phyloP scores from a whole-genome alignment of 2,797 vertebrate species.

The Oreochromis grahami region DNA sequence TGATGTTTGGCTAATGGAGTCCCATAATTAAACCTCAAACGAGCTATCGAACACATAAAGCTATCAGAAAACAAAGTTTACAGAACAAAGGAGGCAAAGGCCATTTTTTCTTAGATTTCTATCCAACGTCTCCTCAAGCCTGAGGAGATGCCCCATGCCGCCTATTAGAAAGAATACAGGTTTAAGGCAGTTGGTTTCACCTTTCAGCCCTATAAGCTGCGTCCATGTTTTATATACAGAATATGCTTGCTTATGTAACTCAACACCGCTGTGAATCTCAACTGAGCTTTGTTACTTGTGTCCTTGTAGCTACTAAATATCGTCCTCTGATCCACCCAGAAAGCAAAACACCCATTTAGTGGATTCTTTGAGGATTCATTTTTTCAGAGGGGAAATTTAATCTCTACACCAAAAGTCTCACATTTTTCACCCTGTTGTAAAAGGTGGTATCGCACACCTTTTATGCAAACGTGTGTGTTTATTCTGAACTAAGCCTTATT shows the following conservation, averaged over 20 bases:
- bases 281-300: background rate
- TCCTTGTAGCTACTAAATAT: background rate
- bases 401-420: background rate
- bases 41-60: background rate
- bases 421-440: background rate
- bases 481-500: conserved; percentile 16
- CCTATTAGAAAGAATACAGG: background rate
- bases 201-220: background rate
- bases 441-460: background rate
- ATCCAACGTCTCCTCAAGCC: background rate
- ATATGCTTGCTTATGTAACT: background rate
- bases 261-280: background rate
- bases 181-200: background rate
- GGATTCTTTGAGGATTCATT: background rate
- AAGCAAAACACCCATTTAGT: background rate
- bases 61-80: background rate
- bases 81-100: background rate
- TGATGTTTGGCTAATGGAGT: background rate
- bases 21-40: background rate
- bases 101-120: background rate
- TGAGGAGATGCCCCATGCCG: background rate
- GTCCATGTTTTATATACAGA: background rate
- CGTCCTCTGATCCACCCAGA: background rate
- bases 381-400: background rate
- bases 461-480: conserved; percentile 7